Base-by-base conservation (phyloP, 2,888 invertebrate genomes). In the Cacoxenus indagator region DNA sequence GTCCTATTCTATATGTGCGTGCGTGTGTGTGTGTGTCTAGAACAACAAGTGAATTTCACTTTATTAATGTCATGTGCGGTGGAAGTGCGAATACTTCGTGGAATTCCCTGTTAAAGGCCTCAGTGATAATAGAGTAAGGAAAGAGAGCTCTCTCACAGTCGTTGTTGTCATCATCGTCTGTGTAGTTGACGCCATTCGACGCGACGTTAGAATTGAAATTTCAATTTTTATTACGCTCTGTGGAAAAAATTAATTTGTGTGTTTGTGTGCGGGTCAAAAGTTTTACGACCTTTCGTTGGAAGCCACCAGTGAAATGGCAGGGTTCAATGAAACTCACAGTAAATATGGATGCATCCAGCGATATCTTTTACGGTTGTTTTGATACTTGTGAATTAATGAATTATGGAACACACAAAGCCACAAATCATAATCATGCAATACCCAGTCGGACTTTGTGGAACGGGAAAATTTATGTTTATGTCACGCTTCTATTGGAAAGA, bases 61-160 rank as follows among this genome's bases (percentile, higher is more conserved):
- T 77, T 81, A 77, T 77, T 75, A 75, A 76, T 74, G 73, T 76
- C 67, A 64, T 70, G 68, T 78, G 74, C 73, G 76, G 73, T 75
- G 70, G 70, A 73, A 75, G 75, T 77, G 84, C 84, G 71, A 84
- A 82, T 80, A 77, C 77, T 82, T 84, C 84, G 83, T 76, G 79
- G 82, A 82, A 82, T 77, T 61, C 61, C 64, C 66, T 26, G 19
- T 22, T 27, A 51, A 29, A 62, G 45, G 37, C 37, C 48, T 11
- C 22, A 14, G 19, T 45, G 19, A 62, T 37, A 54, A 22, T 64
- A 61, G 54, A 64, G 65, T 68, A 67, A 70, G 69, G 51, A 64
- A 43, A 54, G 24, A 46, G 68, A n/a, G 14, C 43, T 45, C 22
- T 6, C 4, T 43, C 24, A 43, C 14, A 62, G 31, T 17, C 55